Conservation (phyloP, 2,888 invertebrate genomes). For the Sicus ferrugineus region DNA sequence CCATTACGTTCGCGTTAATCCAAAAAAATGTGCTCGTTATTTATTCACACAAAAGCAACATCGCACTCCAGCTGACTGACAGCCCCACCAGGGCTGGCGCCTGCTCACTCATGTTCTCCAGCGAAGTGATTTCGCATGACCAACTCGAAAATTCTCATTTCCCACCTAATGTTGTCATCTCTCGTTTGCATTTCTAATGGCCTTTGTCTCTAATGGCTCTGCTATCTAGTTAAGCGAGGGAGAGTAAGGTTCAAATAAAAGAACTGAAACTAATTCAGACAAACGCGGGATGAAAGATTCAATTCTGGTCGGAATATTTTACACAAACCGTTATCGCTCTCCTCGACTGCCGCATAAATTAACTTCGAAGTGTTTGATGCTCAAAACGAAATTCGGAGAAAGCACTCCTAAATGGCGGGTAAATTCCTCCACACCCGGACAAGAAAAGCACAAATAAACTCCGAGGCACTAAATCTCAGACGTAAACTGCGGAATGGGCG, state of each 20-base stretch:
- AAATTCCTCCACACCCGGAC: background rate
- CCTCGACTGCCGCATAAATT: slow-evolving; percentile 6
- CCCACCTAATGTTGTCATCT: background rate
- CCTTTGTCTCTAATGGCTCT: background rate
- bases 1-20: slow-evolving; percentile 7
- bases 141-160: background rate
- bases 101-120: background rate
- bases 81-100: too few species aligned
- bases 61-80: background rate
- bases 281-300: background rate
- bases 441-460: background rate
- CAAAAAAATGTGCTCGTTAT: background rate
- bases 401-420: background rate
- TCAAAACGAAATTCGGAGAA: background rate
- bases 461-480: background rate
- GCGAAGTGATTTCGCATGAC: background rate
- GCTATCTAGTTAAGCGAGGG: background rate
- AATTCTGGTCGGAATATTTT: background rate
- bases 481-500: background rate
- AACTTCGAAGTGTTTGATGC: slow-evolving; percentile 7
- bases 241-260: background rate
- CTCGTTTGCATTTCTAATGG: background rate
- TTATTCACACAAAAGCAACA: background rate
- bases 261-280: background rate
- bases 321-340: background rate